Evolutionary conservation across 2,888 invertebrate species (phyloP).

Genomic region (Eupithecia exiguata): DNA sequence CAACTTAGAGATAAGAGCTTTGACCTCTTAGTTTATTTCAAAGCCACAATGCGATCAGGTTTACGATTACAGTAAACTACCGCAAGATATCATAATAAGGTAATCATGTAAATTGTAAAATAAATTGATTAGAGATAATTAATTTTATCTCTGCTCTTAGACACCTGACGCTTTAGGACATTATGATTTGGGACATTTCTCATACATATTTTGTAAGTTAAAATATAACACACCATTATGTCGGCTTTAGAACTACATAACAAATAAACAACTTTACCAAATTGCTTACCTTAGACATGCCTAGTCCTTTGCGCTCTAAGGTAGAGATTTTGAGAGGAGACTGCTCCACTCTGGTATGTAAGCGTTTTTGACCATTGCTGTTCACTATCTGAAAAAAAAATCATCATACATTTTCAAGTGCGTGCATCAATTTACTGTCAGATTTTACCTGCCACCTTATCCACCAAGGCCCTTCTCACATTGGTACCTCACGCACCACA

Average conservation of each 20-base stretch:
- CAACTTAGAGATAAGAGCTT: too few species aligned
- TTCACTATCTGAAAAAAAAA: conserved; percentile 85
- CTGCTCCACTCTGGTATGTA: conserved; percentile 95
- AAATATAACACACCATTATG: background rate
- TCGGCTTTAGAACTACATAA: background rate
- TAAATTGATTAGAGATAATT: too few species aligned
- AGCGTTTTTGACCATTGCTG: conserved; percentile 90
- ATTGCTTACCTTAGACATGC: conserved; percentile 91
- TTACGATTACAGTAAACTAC: background rate
- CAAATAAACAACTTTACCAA: background rate
- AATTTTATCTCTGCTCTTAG: too few species aligned
- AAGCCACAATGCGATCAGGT: background rate
- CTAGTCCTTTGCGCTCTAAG: conserved; percentile 93
- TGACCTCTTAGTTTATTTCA: background rate
- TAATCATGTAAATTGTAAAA: background rate
- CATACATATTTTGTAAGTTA: too few species aligned
- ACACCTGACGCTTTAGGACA: too few species aligned
- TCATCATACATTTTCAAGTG: background rate
- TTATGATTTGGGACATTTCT: too few species aligned
- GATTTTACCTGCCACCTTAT: background rate
- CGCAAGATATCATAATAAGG: background rate
- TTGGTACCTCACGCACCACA: too few species aligned
- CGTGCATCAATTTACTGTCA: background rate
- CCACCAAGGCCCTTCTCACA: background rate
- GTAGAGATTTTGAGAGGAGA: conserved; percentile 93